Percentiles rank a stretch among this genome's conserved stretches.
Conservation (phyloP, 2,113 vertebrate genomes). For the Cyanistes caeruleus region DNA sequence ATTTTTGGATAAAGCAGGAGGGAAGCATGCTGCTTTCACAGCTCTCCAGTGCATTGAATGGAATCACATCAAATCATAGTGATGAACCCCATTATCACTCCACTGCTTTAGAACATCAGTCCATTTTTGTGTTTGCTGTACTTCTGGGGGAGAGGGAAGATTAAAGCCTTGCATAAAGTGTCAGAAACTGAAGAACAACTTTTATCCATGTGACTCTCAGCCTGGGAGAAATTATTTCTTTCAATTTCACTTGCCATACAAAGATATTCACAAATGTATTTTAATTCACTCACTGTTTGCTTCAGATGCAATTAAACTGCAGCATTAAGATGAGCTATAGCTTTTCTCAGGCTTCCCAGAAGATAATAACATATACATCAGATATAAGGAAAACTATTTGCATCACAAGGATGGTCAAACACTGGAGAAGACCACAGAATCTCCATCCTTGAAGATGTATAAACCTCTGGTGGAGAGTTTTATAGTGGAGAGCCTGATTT, state of each 20-base stretch:
- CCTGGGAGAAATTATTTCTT: not conserved
- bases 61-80: fast-evolving
- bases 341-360: not conserved
- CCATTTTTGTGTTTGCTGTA: not conserved
- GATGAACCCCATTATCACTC: too few relatives aligned
- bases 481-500: not conserved
- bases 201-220: not conserved
- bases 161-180: not conserved
- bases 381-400: not conserved
- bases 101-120: not conserved
- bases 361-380: not conserved
- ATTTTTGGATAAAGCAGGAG: not conserved
- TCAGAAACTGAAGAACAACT: not conserved
- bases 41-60: not conserved
- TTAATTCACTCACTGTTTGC: not conserved
- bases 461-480: not conserved
- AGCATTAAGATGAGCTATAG: not conserved
- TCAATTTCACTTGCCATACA: not conserved
- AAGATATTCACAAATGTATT: not conserved
- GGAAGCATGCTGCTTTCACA: not conserved
- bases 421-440: not conserved
- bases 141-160: fast-evolving
- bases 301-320: not conserved
- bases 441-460: not conserved
- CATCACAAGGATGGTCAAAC: not conserved